Evolutionary conservation across 1,140 invertebrate species (phyloP), one percentile per base, ranked within the genome.

Genomic region (Delia radicum): DNA sequence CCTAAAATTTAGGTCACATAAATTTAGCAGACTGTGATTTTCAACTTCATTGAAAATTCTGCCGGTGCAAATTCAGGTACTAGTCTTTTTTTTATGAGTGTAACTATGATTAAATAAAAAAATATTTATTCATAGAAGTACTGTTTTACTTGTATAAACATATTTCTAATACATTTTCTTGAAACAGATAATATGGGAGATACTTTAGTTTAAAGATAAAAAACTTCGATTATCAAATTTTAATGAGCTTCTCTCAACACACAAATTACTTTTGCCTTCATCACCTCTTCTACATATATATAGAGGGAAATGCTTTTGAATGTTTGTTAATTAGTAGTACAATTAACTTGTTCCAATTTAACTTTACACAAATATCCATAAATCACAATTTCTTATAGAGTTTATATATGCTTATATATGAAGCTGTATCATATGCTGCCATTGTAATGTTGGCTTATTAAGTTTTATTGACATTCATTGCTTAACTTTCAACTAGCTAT

Each of bases 401-500:
- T 55, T 55, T 55, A 18, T 8, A 55, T 8, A n/a, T 55, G 48
- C n/a, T 55, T 21, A 18, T 21, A 21, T 55, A 21, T 55, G 18
- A n/a, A 24, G 48, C n/a, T 24, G n/a, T 3, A 6, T 42, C 7
- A 13, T 10, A 42, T 15, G 37, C 37, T 5, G 37, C 37, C n/a
- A 42, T 15, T 10, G 37, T 10, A 42, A 15, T 55, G 48, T 55
- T 55, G 18, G 48, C 48, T 55, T 55, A 55, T 55, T 55, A 55
- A 55, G 48, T 55, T 55, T 55, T 55, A 55, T 55, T 55, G 48
- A 55, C 48, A 55, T 55, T 55, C 24, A 55, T 55, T 55, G 48
- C 48, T 55, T 55, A 55, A 55, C 48, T 55, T 55, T 5, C 18
- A 15, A 42, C 37, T 13, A 42, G 10, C 2, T 2, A 18, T 55